A percentile compares a stretch with the other conserved stretches of the same genome.
Evolutionary conservation across 2,113 vertebrate species (phyloP).

Genomic region (Heliornis fulica): DNA sequence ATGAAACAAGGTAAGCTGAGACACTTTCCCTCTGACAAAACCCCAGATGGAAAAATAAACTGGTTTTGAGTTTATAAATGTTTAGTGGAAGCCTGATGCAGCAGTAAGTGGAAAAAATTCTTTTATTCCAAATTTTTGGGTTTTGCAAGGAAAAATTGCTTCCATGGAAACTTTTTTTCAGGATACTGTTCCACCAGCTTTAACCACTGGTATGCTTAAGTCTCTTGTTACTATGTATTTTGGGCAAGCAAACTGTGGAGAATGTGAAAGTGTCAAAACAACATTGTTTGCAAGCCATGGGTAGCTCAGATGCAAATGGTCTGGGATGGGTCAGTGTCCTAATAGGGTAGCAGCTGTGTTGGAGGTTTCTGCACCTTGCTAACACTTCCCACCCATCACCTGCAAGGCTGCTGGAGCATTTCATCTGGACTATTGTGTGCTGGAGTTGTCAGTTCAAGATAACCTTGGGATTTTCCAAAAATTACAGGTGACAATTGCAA

Average conservation of each 20-base stretch:
- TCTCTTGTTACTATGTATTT: not conserved
- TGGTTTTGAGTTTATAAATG: not conserved
- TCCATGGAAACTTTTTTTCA: not conserved
- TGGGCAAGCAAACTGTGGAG: not conserved
- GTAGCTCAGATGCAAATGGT: fast-evolving
- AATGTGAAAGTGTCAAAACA: not conserved
- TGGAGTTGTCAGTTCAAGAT: not conserved
- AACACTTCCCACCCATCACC: not conserved
- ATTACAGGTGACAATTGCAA: not conserved
- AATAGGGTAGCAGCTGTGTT: not conserved
- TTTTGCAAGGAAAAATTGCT: not conserved
- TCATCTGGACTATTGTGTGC: not conserved
- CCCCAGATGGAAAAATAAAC: not conserved
- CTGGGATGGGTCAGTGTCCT: not conserved
- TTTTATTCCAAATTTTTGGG: not conserved
- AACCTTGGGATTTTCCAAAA: not conserved
- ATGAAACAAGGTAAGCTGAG: not conserved
- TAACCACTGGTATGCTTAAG: not conserved
- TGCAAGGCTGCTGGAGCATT: not conserved
- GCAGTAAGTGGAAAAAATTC: not conserved
- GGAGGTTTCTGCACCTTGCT: not conserved
- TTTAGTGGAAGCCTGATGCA: not conserved
- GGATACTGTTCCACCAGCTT: not conserved
- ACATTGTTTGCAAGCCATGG: not conserved
- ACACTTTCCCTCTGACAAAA: not conserved